These are phyloP conservation scores for Brachyalestes nurse DNA, from an alignment of 2,797 vertebrate species.

Conservation along the genomic window DNA sequence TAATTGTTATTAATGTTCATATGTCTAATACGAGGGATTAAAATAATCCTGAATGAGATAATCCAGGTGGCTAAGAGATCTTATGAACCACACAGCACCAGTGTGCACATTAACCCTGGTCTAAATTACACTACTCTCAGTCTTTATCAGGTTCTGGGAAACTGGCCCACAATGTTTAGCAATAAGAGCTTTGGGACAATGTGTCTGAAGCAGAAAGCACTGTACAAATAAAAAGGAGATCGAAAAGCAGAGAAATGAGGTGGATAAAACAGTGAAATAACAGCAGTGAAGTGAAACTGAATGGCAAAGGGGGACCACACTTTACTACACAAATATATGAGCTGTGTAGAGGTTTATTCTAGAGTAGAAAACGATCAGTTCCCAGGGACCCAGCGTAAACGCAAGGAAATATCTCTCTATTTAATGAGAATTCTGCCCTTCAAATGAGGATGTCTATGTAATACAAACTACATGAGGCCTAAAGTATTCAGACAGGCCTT, in stretches of 20 bases:
- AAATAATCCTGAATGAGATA: not conserved
- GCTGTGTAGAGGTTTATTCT: slow-evolving; percentile 5
- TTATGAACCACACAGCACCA: not conserved
- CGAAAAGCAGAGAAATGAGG: not conserved
- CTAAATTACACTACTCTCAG: too few species aligned
- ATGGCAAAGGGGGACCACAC: not conserved
- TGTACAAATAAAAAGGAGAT: not conserved
- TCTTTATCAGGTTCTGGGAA: too few species aligned
- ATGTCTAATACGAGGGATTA: too few species aligned
- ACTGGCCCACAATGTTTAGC: not conserved
- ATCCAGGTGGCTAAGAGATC: not conserved
- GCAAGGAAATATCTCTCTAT: too few species aligned
- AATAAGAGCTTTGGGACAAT: not conserved
- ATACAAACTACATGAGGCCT: too few species aligned
- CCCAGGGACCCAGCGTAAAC: not conserved
- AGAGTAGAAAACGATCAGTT: not conserved
- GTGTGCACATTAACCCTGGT: not conserved
- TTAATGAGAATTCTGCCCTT: too few species aligned
- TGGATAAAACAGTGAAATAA: not conserved
- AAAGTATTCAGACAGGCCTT: too few species aligned
- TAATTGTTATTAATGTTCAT: too few species aligned
- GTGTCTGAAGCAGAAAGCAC: not conserved
- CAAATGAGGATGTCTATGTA: not conserved
- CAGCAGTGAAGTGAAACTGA: slow-evolving; percentile 6
- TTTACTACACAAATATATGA: not conserved